phyloP scores from a whole-genome alignment of 2,888 invertebrate genomes.

The Dione juno region DNA sequence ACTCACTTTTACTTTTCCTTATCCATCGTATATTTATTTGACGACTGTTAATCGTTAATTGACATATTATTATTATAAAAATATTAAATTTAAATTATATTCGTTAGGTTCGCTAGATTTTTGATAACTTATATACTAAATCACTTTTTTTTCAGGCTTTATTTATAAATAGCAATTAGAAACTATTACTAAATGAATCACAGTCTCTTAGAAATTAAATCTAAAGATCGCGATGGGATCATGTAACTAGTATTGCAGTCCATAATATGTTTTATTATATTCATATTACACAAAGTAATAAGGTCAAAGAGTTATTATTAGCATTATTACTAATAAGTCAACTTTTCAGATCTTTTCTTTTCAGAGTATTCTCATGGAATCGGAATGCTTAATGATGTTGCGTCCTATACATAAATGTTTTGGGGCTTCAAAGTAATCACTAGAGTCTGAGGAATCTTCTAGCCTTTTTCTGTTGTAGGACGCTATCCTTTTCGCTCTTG shows the following conservation, averaged over 20 bases:
- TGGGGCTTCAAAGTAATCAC: constrained; percentile 65
- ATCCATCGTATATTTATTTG: neutral
- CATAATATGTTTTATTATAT: constrained; percentile 19
- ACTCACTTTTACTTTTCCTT: neutral
- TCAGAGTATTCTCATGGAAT: constrained; percentile 75
- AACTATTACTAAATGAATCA: constrained; percentile 66
- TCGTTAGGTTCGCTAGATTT: constrained; percentile 19
- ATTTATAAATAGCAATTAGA: constrained; percentile 42
- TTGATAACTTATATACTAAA: constrained; percentile 46
- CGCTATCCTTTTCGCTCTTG: constrained; percentile 64
- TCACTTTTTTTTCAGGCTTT: constrained; percentile 46
- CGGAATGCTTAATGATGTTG: constrained; percentile 74
- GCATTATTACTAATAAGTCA: constrained; percentile 60
- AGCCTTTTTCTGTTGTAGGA: constrained; percentile 57
- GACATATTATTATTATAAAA: constrained; percentile 27
- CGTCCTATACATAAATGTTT: constrained; percentile 66
- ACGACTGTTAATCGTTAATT: constrained; percentile 22
- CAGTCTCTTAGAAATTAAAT: constrained; percentile 76
- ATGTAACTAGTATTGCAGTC: constrained; percentile 45
- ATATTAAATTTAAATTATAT: constrained; percentile 22
- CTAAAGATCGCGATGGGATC: constrained; percentile 60
- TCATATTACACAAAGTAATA: constrained; percentile 36
- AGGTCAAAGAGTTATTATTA: constrained; percentile 43
- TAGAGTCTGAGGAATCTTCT: constrained; percentile 73
- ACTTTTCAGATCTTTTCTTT: constrained; percentile 51